These are phyloP conservation scores for Rhizomys pruinosus DNA, from an alignment of 2,113 vertebrate species.

Conservation along the genomic window DNA sequence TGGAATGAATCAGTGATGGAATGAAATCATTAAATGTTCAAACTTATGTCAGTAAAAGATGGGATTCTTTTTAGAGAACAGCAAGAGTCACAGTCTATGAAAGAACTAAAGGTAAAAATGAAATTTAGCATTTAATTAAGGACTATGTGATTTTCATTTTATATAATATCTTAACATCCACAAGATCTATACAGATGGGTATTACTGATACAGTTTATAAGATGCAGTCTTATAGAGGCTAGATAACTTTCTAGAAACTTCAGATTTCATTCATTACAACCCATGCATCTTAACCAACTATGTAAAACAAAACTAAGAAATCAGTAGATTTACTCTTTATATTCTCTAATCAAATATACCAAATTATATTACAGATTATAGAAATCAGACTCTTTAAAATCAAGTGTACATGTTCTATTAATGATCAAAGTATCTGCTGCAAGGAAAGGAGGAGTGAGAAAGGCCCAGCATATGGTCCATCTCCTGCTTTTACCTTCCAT, in stretches of 20 bases:
- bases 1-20: neutral
- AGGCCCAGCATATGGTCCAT: neutral
- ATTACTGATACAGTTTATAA: neutral
- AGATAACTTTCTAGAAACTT: neutral
- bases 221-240: neutral
- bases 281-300: neutral
- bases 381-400: too few relatives aligned
- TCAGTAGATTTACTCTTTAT: neutral
- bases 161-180: neutral
- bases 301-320: neutral
- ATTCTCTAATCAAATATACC: neutral
- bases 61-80: neutral
- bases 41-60: neutral
- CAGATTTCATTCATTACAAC: neutral
- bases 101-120: neutral
- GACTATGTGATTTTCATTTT: slow-evolving; percentile 18
- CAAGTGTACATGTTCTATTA: neutral
- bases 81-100: neutral
- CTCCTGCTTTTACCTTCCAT: neutral
- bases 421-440: neutral
- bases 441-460: neutral
- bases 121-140: slow-evolving; percentile 1
- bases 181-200: neutral
- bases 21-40: neutral
- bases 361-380: neutral